phyloP scores from a whole-genome alignment of 2,888 invertebrate species.

The Boloria euphrosyne region DNA sequence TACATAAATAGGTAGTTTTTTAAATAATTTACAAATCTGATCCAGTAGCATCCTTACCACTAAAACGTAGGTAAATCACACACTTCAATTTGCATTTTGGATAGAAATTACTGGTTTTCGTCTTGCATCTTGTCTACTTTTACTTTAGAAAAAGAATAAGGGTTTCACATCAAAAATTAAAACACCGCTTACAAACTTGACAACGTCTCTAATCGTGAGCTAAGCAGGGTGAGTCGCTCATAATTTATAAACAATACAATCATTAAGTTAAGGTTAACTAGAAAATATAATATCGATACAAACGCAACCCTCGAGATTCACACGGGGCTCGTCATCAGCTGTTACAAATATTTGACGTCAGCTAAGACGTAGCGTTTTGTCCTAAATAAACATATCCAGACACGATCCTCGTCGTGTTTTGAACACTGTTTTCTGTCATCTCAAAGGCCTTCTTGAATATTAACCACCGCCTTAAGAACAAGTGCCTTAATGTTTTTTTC shows the following conservation, averaged over 20 bases:
- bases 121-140: no score
- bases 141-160: no score
- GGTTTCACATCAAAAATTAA: no score
- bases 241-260: neutral
- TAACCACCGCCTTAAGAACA: conserved; percentile 25
- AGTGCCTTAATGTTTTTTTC: neutral
- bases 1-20: no score
- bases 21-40: no score
- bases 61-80: no score
- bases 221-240: no score
- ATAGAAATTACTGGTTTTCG: no score
- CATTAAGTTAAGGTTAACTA: neutral
- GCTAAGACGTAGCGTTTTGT: conserved; percentile 42
- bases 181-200: no score
- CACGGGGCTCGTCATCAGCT: conserved; percentile 62
- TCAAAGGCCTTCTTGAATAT: conserved; percentile 38
- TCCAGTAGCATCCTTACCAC: no score
- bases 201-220: no score
- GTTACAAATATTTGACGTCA: conserved; percentile 70
- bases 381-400: conserved; percentile 45
- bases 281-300: conserved; percentile 39
- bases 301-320: conserved; percentile 50
- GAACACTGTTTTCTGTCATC: conserved; percentile 36
- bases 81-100: no score
- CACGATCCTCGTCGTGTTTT: conserved; percentile 37